These are phyloP conservation scores for Hermaeophaga mercurialis DNA, from an alignment of 2,888 invertebrate genomes.

Conservation along the genomic window DNA sequence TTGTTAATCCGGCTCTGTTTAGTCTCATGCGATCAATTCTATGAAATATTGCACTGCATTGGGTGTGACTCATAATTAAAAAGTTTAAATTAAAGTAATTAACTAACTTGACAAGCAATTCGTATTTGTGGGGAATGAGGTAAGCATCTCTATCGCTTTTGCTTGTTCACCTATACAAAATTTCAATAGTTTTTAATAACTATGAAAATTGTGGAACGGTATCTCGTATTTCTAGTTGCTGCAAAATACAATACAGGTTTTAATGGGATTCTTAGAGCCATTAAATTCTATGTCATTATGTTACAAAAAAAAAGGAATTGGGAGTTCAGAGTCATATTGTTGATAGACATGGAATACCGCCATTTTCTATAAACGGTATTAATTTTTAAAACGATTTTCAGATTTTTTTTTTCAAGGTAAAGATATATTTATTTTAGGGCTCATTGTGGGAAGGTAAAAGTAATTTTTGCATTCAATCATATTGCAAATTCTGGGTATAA, in stretches of 20 bases:
- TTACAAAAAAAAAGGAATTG: too few relatives aligned
- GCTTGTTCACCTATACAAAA: background rate
- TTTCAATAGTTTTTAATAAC: background rate
- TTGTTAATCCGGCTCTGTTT: background rate
- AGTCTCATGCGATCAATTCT: background rate
- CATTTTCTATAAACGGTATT: too few relatives aligned
- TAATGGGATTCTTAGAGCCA: too few relatives aligned
- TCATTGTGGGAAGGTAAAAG: too few relatives aligned
- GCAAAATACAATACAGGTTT: background rate
- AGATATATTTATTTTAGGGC: too few relatives aligned
- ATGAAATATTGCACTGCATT: background rate
- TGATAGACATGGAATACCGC: too few relatives aligned
- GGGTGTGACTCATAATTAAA: constrained; percentile 12
- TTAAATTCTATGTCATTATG: too few relatives aligned
- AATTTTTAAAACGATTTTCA: too few relatives aligned
- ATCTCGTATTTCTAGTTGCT: background rate
- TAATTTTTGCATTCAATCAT: too few relatives aligned
- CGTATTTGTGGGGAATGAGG: background rate
- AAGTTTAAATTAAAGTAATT: constrained; percentile 18
- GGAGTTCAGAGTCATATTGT: too few relatives aligned
- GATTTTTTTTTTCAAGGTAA: too few relatives aligned
- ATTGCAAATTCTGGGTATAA: too few relatives aligned
- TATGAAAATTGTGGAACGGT: background rate
- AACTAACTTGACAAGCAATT: constrained; percentile 6
- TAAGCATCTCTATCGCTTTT: background rate